phyloP scores from a whole-genome alignment of 1,140 invertebrate species.

The Apis cerana region DNA sequence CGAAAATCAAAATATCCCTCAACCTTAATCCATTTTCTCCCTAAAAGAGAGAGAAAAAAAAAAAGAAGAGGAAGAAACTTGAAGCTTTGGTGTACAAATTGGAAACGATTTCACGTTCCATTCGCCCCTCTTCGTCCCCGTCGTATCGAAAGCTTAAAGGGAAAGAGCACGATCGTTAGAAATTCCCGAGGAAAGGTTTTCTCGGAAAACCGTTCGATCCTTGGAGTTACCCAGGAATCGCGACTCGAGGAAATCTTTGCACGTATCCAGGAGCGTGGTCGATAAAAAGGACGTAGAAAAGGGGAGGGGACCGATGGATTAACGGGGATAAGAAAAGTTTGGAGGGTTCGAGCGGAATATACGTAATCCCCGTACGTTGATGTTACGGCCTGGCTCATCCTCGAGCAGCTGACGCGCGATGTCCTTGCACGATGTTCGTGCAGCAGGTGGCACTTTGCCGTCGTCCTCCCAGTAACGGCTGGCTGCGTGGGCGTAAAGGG shows the following conservation, averaged over 20 bases:
- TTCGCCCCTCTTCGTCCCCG: background rate
- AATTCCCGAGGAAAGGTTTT: background rate
- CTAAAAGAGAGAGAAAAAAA: no score
- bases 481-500: slow-evolving; percentile 90
- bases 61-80: no score
- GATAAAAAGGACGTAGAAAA: background rate
- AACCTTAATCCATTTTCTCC: no score
- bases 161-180: background rate
- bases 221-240: background rate
- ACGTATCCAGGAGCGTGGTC: slow-evolving; percentile 10
- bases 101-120: background rate
- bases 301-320: background rate
- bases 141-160: background rate
- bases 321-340: background rate
- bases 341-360: background rate
- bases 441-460: slow-evolving; percentile 83
- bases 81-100: background rate
- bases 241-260: background rate
- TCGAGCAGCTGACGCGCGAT: slow-evolving; percentile 89
- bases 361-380: slow-evolving; percentile 82
- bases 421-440: slow-evolving; percentile 84
- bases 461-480: slow-evolving; percentile 92
- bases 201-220: background rate
- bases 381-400: slow-evolving; percentile 86
- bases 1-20: background rate